A percentile compares a stretch with the other conserved stretches of the same genome.
Evolutionary conservation across 2,888 invertebrate species (phyloP).

Genomic region (Pristionchus entomophagus): DNA sequence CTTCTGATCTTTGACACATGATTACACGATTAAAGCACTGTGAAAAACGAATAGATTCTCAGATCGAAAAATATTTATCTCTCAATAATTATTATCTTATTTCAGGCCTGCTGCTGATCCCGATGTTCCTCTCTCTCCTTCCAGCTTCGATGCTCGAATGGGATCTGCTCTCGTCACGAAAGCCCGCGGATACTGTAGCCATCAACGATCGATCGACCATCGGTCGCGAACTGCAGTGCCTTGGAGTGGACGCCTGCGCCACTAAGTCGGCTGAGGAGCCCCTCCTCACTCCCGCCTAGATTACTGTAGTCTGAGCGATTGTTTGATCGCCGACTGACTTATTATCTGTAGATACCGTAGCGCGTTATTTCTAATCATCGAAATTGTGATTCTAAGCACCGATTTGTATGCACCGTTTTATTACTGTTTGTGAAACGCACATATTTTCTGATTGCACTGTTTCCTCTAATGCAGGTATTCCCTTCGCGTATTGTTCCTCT

Average conservation of each 20-base stretch:
- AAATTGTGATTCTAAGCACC: slow-evolving; percentile 7
- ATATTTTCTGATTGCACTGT: background rate
- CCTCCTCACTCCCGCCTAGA: background rate
- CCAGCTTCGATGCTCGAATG: background rate
- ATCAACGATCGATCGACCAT: background rate
- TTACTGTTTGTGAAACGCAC: background rate
- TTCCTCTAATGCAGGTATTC: background rate
- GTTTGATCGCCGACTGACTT: background rate
- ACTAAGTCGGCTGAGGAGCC: background rate
- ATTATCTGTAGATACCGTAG: slow-evolving; percentile 30
- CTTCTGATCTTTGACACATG: background rate
- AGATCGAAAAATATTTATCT: background rate
- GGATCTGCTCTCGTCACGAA: slow-evolving; percentile 17
- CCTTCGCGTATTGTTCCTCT: background rate
- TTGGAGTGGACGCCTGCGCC: background rate
- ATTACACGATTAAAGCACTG: background rate
- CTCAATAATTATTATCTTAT: background rate
- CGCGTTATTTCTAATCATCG: background rate
- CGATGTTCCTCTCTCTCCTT: slow-evolving; percentile 39
- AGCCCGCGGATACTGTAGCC: background rate
- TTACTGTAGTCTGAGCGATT: background rate
- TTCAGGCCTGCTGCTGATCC: slow-evolving; percentile 45
- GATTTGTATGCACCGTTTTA: slow-evolving; percentile 35
- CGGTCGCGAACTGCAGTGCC: background rate
- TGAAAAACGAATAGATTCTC: background rate